Evolutionary conservation across 2,113 vertebrate genomes (phyloP).

Genomic region (Urocynchramus pylzowi): DNA sequence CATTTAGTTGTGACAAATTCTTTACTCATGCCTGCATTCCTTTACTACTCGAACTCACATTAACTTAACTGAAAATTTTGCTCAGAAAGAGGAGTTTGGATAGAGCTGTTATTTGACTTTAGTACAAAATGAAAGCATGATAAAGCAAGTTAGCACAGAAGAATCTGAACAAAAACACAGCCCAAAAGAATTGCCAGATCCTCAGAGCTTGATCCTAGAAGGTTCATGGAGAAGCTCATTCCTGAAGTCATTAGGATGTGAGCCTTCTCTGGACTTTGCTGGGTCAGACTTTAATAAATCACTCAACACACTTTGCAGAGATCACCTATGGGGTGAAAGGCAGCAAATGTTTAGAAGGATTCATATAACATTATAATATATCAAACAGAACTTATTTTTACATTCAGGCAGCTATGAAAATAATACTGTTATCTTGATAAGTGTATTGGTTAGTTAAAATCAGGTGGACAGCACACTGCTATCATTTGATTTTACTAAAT

Average conservation of each 20-base stretch:
- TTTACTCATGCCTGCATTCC: neutral
- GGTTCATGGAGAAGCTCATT: neutral
- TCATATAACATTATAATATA: slow-evolving; percentile 48
- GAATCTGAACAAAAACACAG: neutral
- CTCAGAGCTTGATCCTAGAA: neutral
- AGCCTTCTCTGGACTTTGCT: slow-evolving; percentile 17
- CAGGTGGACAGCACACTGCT: slow-evolving; percentile 8
- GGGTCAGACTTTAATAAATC: slow-evolving; percentile 37
- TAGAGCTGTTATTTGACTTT: neutral
- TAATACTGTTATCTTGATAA: slow-evolving; percentile 38
- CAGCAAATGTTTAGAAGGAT: slow-evolving; percentile 57
- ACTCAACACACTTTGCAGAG: neutral
- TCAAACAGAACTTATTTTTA: slow-evolving; percentile 45
- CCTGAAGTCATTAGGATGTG: slow-evolving; percentile 7
- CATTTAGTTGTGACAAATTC: neutral
- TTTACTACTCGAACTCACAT: neutral
- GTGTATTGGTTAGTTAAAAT: slow-evolving; percentile 32
- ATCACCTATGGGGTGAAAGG: slow-evolving; percentile 24
- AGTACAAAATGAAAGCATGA: neutral
- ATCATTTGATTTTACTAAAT: slow-evolving; percentile 50
- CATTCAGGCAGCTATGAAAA: slow-evolving; percentile 35
- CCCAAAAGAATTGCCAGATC: neutral
- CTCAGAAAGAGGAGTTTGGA: neutral
- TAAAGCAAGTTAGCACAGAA: neutral
- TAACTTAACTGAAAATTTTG: neutral